Evolutionary conservation across 2,888 invertebrate genomes (phyloP).

Genomic region (Chaetoderma sp.): DNA sequence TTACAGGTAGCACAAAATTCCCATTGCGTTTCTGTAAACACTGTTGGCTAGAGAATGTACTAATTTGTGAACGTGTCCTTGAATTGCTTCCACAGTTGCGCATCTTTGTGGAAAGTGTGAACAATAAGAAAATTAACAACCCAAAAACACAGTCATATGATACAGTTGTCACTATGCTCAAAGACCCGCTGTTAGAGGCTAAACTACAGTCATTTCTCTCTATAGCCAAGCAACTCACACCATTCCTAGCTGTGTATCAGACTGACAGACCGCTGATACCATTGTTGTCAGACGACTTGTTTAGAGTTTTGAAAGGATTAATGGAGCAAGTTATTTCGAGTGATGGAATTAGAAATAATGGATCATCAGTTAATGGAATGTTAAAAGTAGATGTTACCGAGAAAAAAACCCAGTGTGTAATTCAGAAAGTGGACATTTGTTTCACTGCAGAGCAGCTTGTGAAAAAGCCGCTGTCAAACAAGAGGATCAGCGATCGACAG

Average conservation of each 20-base stretch:
- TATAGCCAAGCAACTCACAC: background rate
- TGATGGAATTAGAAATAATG: too few relatives aligned
- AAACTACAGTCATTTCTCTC: background rate
- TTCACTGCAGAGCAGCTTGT: background rate
- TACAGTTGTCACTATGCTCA: background rate
- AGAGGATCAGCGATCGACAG: background rate
- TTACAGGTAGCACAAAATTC: background rate
- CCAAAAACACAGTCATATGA: conserved; percentile 10
- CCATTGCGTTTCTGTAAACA: conserved; percentile 20
- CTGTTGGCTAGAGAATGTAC: conserved; percentile 26
- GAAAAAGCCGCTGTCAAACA: background rate
- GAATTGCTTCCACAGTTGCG: conserved; percentile 4
- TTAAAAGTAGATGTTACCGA: background rate
- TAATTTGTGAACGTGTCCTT: conserved; percentile 14
- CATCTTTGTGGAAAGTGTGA: background rate
- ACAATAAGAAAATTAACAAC: conserved; percentile 1
- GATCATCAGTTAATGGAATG: too few relatives aligned
- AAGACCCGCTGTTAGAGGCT: background rate
- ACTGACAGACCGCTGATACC: conserved; percentile 7
- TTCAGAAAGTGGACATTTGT: background rate
- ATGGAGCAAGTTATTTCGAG: background rate
- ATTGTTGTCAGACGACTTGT: background rate
- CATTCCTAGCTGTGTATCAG: conserved; percentile 8
- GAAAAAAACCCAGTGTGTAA: background rate
- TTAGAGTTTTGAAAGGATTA: background rate